Base-by-base conservation (phyloP, 2,113 vertebrate species). In the Apteryx owenii region DNA sequence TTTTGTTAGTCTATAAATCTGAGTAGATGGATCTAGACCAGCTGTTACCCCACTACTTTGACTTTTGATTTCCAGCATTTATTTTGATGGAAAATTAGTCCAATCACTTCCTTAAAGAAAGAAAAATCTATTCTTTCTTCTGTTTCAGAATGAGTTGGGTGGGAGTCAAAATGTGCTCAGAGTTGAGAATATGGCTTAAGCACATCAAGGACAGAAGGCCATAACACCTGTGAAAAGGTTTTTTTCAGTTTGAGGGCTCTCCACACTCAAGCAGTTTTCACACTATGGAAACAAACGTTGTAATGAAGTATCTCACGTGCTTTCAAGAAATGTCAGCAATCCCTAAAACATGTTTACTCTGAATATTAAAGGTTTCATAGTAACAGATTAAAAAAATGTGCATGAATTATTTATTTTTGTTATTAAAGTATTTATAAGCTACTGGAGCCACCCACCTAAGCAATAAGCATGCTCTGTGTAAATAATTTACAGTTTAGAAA, bases 401-500 rank as follows among this genome's bases (percentile, higher is more conserved):
- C 7, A 75, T 89, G 12, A 89, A 95, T 90, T 78, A 96, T 95
- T 97, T 92, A 90, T 84, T 90, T 72, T 31, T 48, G 20, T 79
- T 90, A 86, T 61, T 94, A 87, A 95, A 65, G 77, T 92, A 93
- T 92, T 95, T 81, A 90, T 90, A 94, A 94, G 48, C 16, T 58
- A 51, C 1, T 6, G 46, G 76, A 94, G 21, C 77, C 65, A 84
- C 60, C 42, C 46, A 93, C 38, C 77, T 86, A 86, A 84, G 88
- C 69, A 84, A 64, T 54, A 95, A 86, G 28, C 11, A 65, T 75
- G 84, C 40, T 84, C 29, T 61, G 14, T 33, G 46, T 92, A 93
- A 96, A 94, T 95, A 93, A 95, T 95, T 93, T 89, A 95, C 31
- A 72, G 61, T 95, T 93, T 56, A 64, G 68, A 96, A 92, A 64